Conservation (phyloP, 2,113 vertebrate genomes). For the Aptenodytes forsteri region DNA sequence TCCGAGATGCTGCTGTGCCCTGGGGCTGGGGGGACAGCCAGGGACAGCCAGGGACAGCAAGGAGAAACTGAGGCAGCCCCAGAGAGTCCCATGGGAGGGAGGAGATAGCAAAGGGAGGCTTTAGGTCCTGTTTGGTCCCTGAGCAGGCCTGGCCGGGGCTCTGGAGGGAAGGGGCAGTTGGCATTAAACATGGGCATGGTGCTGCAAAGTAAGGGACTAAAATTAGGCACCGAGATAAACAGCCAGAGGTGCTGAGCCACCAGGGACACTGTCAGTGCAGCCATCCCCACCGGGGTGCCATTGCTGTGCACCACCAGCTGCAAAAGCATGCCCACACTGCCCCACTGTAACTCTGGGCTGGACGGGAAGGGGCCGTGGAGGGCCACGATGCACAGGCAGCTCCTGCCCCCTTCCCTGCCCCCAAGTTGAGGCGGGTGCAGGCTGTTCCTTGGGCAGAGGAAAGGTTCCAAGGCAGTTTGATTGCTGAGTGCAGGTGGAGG, state of each 20-base stretch:
- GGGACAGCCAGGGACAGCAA: too few relatives aligned
- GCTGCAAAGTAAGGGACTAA: neutral
- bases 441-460: neutral
- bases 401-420: neutral
- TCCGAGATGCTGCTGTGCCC: neutral
- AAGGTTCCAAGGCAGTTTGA: constrained; percentile 6
- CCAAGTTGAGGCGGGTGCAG: neutral
- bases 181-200: neutral
- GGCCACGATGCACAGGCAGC: neutral
- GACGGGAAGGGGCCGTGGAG: accelerated
- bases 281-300: neutral
- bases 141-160: neutral
- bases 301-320: neutral
- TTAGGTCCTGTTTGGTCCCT: neutral
- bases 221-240: constrained; percentile 2
- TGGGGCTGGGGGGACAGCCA: neutral
- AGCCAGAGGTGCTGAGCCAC: neutral
- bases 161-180: neutral
- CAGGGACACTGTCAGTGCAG: neutral
- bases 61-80: neutral
- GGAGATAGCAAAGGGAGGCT: neutral
- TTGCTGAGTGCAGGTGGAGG: constrained; percentile 63
- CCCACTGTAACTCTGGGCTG: neutral
- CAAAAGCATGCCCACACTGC: neutral
- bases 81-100: neutral